These are phyloP conservation scores for Entomobrya multifasciata DNA, from an alignment of 2,888 invertebrate species.

Conservation along the genomic window DNA sequence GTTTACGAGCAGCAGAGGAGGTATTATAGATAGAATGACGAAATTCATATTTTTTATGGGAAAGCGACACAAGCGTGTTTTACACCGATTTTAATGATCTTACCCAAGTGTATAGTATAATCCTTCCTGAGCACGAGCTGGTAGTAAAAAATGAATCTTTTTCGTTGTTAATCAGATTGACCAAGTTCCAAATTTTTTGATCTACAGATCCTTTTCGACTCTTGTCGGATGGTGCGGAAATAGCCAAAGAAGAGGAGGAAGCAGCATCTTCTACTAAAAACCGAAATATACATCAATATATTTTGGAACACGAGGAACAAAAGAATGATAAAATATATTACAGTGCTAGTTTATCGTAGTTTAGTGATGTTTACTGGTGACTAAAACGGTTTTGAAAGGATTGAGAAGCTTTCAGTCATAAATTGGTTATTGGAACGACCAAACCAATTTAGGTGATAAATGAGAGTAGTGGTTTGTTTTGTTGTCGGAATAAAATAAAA, in stretches of 20 bases:
- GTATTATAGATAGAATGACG: no score
- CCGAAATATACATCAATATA: neutral
- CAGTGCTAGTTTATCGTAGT: neutral
- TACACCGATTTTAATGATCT: neutral
- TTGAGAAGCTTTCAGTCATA: neutral
- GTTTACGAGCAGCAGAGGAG: no score
- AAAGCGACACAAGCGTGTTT: no score
- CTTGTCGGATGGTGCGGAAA: conserved; percentile 73
- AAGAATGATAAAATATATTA: neutral
- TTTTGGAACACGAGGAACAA: neutral
- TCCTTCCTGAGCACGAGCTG: conserved; percentile 77
- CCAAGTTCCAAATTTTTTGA: conserved; percentile 73
- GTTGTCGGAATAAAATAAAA: no score
- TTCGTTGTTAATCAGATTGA: conserved; percentile 74
- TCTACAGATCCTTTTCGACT: conserved; percentile 78
- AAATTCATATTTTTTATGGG: no score
- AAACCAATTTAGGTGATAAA: no score
- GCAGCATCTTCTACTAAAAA: conserved; percentile 11
- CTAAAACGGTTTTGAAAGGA: neutral
- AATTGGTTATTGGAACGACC: neutral
- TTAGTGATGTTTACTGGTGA: neutral
- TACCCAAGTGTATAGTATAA: conserved; percentile 77
- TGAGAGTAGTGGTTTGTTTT: no score
- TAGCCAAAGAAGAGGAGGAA: conserved; percentile 16
- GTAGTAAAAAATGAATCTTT: conserved; percentile 76